These are phyloP conservation scores for Sebastes reedi DNA, from an alignment of 2,797 vertebrate genomes.

Conservation along the genomic window DNA sequence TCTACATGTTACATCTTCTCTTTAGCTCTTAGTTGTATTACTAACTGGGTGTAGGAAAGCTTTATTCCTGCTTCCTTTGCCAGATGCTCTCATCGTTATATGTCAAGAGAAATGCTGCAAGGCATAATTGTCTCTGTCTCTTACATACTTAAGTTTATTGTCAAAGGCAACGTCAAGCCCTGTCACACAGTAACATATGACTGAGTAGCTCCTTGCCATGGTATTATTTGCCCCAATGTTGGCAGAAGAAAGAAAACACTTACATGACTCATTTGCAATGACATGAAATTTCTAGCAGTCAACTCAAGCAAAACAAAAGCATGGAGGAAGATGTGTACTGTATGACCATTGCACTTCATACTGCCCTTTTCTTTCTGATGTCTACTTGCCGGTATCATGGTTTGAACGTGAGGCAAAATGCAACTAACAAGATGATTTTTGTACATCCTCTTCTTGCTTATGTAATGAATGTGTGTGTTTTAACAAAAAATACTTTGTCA, in stretches of 20 bases:
- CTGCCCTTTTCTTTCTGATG: not conserved
- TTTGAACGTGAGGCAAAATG: not conserved
- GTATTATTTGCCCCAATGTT: not conserved
- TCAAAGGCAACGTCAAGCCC: not conserved
- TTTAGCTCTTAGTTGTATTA: not conserved
- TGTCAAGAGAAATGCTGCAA: not conserved
- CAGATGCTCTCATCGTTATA: not conserved
- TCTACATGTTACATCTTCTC: not conserved
- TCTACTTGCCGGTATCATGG: no score
- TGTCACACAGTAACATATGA: not conserved
- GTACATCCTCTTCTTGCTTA: not conserved
- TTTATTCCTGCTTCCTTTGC: not conserved
- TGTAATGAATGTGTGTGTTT: not conserved
- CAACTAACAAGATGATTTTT: not conserved
- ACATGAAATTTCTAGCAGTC: not conserved
- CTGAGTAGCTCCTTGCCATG: not conserved
- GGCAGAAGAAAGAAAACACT: not conserved
- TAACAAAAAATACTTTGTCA: not conserved
- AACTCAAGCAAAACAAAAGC: not conserved
- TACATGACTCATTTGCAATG: not conserved
- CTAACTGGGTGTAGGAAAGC: not conserved
- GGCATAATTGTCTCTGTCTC: not conserved
- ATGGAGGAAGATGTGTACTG: not conserved
- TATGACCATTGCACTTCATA: not conserved
- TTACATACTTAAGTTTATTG: not conserved